phyloP scores from a whole-genome alignment of 2,888 invertebrate species.

The Noctua pronuba region DNA sequence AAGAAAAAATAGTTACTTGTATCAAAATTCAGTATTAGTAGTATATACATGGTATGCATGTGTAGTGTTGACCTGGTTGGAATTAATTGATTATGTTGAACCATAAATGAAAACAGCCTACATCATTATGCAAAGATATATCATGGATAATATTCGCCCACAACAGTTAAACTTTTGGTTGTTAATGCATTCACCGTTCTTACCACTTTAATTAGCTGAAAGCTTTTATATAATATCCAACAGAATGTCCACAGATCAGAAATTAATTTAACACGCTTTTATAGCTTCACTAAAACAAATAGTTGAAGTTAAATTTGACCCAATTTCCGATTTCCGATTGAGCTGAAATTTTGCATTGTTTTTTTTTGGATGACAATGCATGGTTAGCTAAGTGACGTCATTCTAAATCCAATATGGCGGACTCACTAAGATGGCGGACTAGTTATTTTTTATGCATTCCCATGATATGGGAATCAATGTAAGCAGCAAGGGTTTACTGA shows the following conservation, averaged over 20 bases:
- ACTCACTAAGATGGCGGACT: too few relatives aligned
- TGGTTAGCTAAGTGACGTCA: too few relatives aligned
- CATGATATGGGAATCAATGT: too few relatives aligned
- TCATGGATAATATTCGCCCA: background rate
- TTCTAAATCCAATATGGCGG: too few relatives aligned
- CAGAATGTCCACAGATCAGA: background rate
- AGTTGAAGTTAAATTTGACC: too few relatives aligned
- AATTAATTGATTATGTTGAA: background rate
- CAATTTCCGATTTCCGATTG: too few relatives aligned
- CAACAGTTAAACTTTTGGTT: background rate
- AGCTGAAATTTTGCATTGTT: too few relatives aligned
- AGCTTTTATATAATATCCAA: background rate
- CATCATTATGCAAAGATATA: background rate
- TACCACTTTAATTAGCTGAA: conserved; percentile 37
- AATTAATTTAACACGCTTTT: background rate
- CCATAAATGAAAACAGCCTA: background rate
- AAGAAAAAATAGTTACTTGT: background rate
- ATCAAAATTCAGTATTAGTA: background rate
- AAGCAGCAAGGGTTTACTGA: too few relatives aligned
- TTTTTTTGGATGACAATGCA: too few relatives aligned
- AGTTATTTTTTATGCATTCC: too few relatives aligned
- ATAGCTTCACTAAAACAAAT: too few relatives aligned
- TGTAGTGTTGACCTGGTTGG: background rate
- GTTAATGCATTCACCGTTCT: background rate
- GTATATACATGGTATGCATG: background rate